Conservation (phyloP, 2,113 vertebrate genomes). For the Coptodon bakossiorum region DNA sequence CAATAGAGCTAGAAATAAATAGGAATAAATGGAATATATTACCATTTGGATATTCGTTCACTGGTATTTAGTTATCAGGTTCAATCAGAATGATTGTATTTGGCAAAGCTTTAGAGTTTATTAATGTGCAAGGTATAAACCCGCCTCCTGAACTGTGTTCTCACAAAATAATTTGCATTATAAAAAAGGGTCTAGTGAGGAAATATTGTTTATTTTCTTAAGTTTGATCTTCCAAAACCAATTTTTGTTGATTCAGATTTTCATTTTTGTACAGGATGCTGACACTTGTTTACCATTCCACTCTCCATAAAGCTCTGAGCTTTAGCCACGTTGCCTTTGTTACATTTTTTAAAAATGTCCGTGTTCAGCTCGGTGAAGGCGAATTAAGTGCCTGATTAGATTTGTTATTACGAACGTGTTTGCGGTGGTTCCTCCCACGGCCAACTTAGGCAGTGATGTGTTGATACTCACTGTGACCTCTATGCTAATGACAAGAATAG, state of each 20-base stretch:
- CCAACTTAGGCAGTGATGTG: rapidly evolving
- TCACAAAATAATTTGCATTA: background rate
- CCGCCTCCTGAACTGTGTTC: background rate
- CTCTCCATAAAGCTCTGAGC: background rate
- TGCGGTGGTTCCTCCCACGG: background rate
- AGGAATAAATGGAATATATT: background rate
- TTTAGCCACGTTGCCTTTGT: background rate
- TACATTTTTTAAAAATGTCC: background rate
- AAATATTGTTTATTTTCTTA: background rate
- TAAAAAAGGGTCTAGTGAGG: background rate
- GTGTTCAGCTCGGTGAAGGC: background rate
- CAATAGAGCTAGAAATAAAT: background rate
- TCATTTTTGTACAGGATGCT: background rate
- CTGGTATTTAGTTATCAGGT: background rate
- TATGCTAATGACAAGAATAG: background rate
- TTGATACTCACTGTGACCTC: background rate
- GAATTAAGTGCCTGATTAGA: background rate
- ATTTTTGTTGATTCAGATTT: background rate
- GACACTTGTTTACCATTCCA: background rate
- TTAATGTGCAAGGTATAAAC: background rate
- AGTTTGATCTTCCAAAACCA: background rate
- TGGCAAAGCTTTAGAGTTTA: background rate
- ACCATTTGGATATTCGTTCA: background rate
- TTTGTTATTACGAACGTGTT: background rate
- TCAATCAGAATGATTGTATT: background rate